Evolutionary conservation across 2,113 vertebrate genomes (phyloP), one percentile per base, ranked within the genome.

Genomic region (Epinephelus fuscoguttatus): DNA sequence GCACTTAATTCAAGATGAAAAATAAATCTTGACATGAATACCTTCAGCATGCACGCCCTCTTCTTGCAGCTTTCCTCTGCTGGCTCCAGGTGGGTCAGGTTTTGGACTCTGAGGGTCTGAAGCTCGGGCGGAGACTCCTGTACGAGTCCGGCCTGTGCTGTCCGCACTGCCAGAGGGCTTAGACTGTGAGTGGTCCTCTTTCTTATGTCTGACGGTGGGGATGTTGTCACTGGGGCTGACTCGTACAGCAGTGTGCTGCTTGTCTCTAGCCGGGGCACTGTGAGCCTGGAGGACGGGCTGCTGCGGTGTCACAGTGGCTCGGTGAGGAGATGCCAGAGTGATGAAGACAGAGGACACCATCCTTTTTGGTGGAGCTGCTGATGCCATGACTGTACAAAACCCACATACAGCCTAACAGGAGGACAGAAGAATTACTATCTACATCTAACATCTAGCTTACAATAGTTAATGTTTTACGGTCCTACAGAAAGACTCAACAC

Each of bases 321-420:
- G 88, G 67, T 92, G 92, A 0, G 98, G 97, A 17, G 97, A 92
- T 0, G 95, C 83, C 62, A 99, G 94, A 14, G 96, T 98, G 94
- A 99, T 99, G 89, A 97, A 98, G 77, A 99, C 81, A 0, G 98
- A 98, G 0, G 98, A 99, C 55, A 97, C 95, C 0, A 98, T 93
- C 84, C 96, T 96, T 88, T 97, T 98, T 85, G 96, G 95, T 0
- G 91, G 86, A 55, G 88, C 86, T n/a, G 94, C 93, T 7, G 95
- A 92, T 40, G 94, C 92, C 95, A 96, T 96, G 86, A 40, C 71
- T 81, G 70, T 70, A 37, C 63, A 4, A 71, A 80, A 79, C 45
- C 73, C 45, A 75, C 52, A 59, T 47, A 18, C 33, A 88, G 47
- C 37, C 78, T 87, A 56, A 66, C 57, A 81, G n/a, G 64, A 66